A percentile compares a stretch with the other conserved stretches of the same genome.
Conservation (phyloP, 2,113 vertebrate species). For the Apus apus region DNA sequence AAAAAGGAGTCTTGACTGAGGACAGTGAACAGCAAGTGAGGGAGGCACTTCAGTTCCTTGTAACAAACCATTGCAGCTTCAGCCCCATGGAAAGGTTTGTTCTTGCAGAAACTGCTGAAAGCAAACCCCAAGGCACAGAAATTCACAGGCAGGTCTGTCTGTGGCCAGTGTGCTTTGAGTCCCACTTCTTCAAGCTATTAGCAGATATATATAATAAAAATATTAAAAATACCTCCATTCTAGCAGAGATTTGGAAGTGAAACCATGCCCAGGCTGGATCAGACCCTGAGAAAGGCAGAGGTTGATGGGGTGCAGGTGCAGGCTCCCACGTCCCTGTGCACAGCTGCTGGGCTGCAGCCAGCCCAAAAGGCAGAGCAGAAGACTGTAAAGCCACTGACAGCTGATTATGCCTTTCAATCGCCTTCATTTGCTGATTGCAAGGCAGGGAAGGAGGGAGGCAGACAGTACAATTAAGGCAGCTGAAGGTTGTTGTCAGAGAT, state of each 20-base stretch:
- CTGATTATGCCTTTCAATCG: background rate
- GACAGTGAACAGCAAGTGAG: rapidly evolving
- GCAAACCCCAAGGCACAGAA: background rate
- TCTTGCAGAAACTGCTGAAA: background rate
- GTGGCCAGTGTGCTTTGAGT: background rate
- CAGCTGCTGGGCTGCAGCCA: background rate
- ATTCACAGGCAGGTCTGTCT: background rate
- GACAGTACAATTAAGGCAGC: background rate
- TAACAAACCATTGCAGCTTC: background rate
- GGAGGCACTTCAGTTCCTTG: background rate
- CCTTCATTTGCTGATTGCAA: background rate
- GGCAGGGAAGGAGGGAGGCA: background rate
- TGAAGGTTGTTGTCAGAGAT: background rate
- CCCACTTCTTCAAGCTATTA: background rate
- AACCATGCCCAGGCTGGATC: background rate
- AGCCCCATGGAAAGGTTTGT: background rate
- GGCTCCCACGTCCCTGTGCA: rapidly evolving
- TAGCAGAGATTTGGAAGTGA: background rate
- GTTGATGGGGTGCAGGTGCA: background rate
- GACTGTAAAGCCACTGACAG: background rate
- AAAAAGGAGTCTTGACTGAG: background rate
- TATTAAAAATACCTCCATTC: background rate
- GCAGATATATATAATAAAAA: background rate
- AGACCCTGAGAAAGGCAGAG: background rate
- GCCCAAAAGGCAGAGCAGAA: background rate